Evolutionary conservation across 2,797 vertebrate species (phyloP).

Genomic region (Pempheris klunzingeri): DNA sequence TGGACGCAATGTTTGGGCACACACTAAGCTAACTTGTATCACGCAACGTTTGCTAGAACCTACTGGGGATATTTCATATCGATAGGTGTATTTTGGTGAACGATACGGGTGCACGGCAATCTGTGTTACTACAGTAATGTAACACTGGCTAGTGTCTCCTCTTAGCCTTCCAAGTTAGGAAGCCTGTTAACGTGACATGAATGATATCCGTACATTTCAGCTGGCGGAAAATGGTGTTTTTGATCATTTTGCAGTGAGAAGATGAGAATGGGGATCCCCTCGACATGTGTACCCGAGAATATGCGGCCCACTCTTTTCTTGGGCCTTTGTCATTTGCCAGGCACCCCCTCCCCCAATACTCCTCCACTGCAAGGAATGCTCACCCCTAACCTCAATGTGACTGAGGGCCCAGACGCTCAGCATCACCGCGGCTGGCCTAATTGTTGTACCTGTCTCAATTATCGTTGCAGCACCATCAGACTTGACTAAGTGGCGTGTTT

Average conservation of each 20-base stretch:
- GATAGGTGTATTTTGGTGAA: slow-evolving; percentile 28
- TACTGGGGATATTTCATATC: slow-evolving; percentile 7
- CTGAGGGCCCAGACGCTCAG: slow-evolving; percentile 61
- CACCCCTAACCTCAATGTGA: slow-evolving; percentile 78
- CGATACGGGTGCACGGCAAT: slow-evolving; percentile 24
- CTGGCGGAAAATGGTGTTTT: neutral
- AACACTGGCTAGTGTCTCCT: slow-evolving; percentile 37
- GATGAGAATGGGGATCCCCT: slow-evolving; percentile 46
- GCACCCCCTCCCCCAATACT: slow-evolving; percentile 86
- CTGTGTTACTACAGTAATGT: slow-evolving; percentile 47
- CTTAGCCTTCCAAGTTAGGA: slow-evolving; percentile 37
- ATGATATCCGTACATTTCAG: slow-evolving; percentile 9
- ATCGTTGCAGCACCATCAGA: neutral
- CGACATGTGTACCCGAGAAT: slow-evolving; percentile 79
- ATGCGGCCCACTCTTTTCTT: slow-evolving; percentile 84
- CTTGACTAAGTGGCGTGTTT: neutral
- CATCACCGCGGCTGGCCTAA: slow-evolving; percentile 50
- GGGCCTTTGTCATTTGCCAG: slow-evolving; percentile 87
- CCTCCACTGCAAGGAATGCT: slow-evolving; percentile 79
- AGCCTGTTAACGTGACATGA: slow-evolving; percentile 32
- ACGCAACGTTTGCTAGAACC: slow-evolving; percentile 19
- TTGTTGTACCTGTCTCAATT: slow-evolving; percentile 10
- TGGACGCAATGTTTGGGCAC: slow-evolving; percentile 20
- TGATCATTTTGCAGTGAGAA: slow-evolving; percentile 2
- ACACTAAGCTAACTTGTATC: slow-evolving; percentile 36